These are phyloP conservation scores for Acleris laterana DNA, from an alignment of 2,888 invertebrate genomes.

Conservation along the genomic window DNA sequence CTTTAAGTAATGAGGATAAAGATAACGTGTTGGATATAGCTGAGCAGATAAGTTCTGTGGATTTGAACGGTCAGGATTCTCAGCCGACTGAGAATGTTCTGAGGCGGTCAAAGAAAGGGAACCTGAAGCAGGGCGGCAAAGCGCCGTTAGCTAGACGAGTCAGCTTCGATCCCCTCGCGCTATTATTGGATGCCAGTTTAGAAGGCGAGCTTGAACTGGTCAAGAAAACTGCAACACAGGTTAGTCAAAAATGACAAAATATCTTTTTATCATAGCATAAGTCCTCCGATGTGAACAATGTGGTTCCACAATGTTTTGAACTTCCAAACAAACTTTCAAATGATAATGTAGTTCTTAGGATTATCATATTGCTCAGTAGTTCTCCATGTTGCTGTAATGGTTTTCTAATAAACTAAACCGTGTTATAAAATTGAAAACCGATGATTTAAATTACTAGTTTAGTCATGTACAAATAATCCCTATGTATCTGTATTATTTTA, in stretches of 20 bases:
- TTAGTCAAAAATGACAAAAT: too few species aligned
- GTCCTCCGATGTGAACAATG: too few species aligned
- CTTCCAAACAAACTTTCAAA: too few species aligned
- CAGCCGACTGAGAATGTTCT: slow-evolving; percentile 83
- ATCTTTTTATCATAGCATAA: slow-evolving; percentile 6
- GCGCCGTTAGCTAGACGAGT: slow-evolving; percentile 92
- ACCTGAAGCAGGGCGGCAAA: slow-evolving; percentile 90
- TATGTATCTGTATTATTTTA: too few species aligned
- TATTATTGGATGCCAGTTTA: slow-evolving; percentile 97
- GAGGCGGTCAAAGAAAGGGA: slow-evolving; percentile 91
- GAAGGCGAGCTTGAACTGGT: slow-evolving; percentile 99
- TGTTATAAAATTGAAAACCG: too few species aligned
- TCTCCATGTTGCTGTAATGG: too few species aligned
- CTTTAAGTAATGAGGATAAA: slow-evolving; percentile 68
- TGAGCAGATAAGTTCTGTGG: slow-evolving; percentile 79
- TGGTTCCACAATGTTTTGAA: too few species aligned
- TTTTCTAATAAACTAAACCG: too few species aligned
- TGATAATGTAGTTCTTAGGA: too few species aligned
- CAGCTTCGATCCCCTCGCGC: slow-evolving; percentile 98
- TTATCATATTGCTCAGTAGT: too few species aligned
- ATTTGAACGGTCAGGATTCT: slow-evolving; percentile 80
- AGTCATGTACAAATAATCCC: too few species aligned
- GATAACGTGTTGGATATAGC: slow-evolving; percentile 75
- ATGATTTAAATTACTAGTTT: too few species aligned
- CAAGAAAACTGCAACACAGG: slow-evolving; percentile 96